These are phyloP conservation scores for Mechanitis mazaeus DNA, from an alignment of 2,888 invertebrate genomes.

Conservation along the genomic window DNA sequence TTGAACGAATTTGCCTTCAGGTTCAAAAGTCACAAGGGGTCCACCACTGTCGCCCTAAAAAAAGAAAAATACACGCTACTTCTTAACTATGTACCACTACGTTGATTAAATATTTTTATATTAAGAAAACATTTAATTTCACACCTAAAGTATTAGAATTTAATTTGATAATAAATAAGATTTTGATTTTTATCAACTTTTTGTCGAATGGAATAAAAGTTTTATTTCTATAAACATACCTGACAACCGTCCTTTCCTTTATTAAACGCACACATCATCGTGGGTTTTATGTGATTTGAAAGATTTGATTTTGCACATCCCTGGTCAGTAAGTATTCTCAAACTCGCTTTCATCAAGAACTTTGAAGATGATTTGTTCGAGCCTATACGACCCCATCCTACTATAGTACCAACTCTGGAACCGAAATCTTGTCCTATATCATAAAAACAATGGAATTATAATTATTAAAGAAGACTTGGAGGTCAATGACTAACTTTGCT, in stretches of 20 bases:
- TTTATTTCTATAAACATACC: constrained; percentile 45
- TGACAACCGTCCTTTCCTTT: constrained; percentile 80
- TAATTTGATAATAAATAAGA: background rate
- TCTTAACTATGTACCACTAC: too few relatives aligned
- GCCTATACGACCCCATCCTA: constrained; percentile 76
- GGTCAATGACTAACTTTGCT: too few relatives aligned
- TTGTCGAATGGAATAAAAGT: background rate
- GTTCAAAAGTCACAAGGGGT: constrained; percentile 73
- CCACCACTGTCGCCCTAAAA: constrained; percentile 82
- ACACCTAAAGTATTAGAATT: background rate
- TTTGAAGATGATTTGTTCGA: constrained; percentile 62
- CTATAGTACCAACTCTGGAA: constrained; percentile 60
- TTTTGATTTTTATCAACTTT: background rate
- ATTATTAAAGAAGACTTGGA: background rate
- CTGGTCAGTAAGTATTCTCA: constrained; percentile 61
- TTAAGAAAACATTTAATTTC: background rate
- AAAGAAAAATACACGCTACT: constrained; percentile 2
- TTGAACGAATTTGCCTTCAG: constrained; percentile 74
- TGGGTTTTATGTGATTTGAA: constrained; percentile 63
- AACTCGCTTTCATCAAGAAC: constrained; percentile 61
- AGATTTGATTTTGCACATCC: constrained; percentile 61
- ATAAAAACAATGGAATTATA: constrained; percentile 2
- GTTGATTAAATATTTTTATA: too few relatives aligned
- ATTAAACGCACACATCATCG: constrained; percentile 79
- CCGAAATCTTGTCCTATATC: constrained; percentile 60